Evolutionary conservation across 2,113 vertebrate species (phyloP), one percentile per base, ranked within the genome.

Genomic region (Macquaria australasica): DNA sequence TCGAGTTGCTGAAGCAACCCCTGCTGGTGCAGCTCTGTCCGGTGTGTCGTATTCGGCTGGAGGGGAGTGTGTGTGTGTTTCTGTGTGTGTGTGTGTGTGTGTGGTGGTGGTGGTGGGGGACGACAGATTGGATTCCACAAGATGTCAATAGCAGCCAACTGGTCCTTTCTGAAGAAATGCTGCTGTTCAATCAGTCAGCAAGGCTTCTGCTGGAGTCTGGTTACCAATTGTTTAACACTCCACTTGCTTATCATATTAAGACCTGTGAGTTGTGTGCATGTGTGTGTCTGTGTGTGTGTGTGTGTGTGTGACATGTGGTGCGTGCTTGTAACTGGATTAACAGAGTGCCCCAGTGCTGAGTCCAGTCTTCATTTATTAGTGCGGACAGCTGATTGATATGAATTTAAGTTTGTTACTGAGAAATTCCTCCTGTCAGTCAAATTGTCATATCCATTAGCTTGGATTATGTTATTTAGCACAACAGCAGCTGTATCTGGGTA

Each of bases 1-100:
- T 81, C 2, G 80, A 81, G 75, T 78, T 53, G 80, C 89, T 82
- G 69, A 91, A 79, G 45, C 45, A 64, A 84, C 76, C 79, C 83
- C 82, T 88, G 83, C 85, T 90, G 58, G 80, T 45, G 80, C 82
- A 90, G 88, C 87, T 92, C 88, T 90, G 84, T 91, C 81, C 72
- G 41, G 74, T 80, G 90, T 82, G 86, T 86, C 16, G n/a, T 41
- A 37, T 79, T 89, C 2, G 14, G 63, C 78, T 76, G 21, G 41
- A 62, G 41, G 76, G 50, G 48, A 37, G 73, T 48, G 59, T 51
- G 31, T 80, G 53, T 69, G 45, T 53, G 12, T n/a, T n/a, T n/a
- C n/a, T n/a, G n/a, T 64, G 23, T 56, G 8, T 73, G 53, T 70
- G 53, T 79, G 53, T 63, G 58, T 64, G 41, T 21, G 50, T 45